Conservation (phyloP, 2,888 invertebrate genomes). For the Apamea monoglypha region DNA sequence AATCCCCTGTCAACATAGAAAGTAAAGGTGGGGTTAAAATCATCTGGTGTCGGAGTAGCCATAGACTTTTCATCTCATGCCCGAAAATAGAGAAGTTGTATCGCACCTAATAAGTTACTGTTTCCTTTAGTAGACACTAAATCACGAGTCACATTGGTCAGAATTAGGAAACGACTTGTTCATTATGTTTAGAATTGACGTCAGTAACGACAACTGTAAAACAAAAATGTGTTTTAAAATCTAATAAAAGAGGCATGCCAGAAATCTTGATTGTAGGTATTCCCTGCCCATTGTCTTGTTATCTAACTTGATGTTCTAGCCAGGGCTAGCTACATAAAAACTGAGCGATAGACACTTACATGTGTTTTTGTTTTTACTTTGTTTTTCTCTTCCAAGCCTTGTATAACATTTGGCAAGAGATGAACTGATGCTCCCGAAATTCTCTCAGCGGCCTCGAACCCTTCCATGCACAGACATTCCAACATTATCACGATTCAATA, state of each 20-base stretch:
- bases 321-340: slow-evolving; percentile 28
- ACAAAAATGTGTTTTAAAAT: slow-evolving; percentile 1
- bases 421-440: slow-evolving; percentile 34
- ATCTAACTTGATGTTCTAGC: slow-evolving; percentile 21
- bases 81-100: slow-evolving; percentile 22
- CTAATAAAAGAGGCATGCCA: not conserved
- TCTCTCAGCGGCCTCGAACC: slow-evolving; percentile 32
- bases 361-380: slow-evolving; percentile 42
- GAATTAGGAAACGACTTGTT: slow-evolving; percentile 8
- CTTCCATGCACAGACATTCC: slow-evolving; percentile 54
- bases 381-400: slow-evolving; percentile 34
- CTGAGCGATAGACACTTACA: slow-evolving; percentile 47
- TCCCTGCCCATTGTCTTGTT: slow-evolving; percentile 36
- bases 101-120: not conserved
- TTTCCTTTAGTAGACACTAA: slow-evolving; percentile 27
- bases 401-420: slow-evolving; percentile 56
- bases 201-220: slow-evolving; percentile 19
- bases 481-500: slow-evolving; percentile 62
- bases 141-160: slow-evolving; percentile 20
- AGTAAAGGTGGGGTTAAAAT: not conserved
- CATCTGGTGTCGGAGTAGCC: not conserved
- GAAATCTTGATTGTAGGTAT: not conserved
- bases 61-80: not conserved
- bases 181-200: slow-evolving; percentile 17
- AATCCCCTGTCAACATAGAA: not conserved